A percentile compares a stretch with the other conserved stretches of the same genome.
Evolutionary conservation across 2,888 invertebrate species (phyloP).

Genomic region (Iphiclides podalirius): DNA sequence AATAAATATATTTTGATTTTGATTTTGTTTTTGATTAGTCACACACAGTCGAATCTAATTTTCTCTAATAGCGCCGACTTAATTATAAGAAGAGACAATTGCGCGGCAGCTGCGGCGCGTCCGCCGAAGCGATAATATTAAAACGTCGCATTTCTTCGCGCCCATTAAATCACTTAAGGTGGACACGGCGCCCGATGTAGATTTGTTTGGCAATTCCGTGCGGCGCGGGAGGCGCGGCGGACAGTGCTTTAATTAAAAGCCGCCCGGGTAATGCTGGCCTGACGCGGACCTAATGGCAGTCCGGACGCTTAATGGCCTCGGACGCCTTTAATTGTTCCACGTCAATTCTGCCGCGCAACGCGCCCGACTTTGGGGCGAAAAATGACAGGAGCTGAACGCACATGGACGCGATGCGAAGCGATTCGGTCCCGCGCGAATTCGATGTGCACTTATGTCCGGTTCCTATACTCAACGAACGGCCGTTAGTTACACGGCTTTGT

Average conservation of each 20-base stretch:
- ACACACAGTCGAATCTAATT: no score
- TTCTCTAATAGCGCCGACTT: no score
- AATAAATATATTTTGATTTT: no score
- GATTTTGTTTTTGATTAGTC: no score
- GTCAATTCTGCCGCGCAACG: conserved; percentile 61
- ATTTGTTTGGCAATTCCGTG: conserved; percentile 80
- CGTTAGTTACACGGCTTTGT: no score
- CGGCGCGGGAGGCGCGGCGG: conserved; percentile 61
- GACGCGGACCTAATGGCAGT: conserved; percentile 75
- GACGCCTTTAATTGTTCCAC: conserved; percentile 70
- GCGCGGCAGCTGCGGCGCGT: conserved; percentile 30
- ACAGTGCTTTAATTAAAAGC: conserved; percentile 78
- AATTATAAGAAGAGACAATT: conserved; percentile 9
- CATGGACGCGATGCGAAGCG: no score
- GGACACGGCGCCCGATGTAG: conserved; percentile 77
- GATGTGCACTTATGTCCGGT: no score
- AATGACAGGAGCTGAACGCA: conserved; percentile 14
- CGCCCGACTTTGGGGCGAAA: conserved; percentile 28
- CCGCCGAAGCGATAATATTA: conserved; percentile 50
- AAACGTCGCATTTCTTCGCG: conserved; percentile 75
- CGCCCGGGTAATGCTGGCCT: conserved; percentile 71
- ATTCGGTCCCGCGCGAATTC: no score
- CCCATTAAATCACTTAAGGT: conserved; percentile 80
- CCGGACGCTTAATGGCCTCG: conserved; percentile 68
- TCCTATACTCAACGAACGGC: no score